Conservation (phyloP, 1,140 invertebrate genomes). For the Leptonema lineaticorne region DNA sequence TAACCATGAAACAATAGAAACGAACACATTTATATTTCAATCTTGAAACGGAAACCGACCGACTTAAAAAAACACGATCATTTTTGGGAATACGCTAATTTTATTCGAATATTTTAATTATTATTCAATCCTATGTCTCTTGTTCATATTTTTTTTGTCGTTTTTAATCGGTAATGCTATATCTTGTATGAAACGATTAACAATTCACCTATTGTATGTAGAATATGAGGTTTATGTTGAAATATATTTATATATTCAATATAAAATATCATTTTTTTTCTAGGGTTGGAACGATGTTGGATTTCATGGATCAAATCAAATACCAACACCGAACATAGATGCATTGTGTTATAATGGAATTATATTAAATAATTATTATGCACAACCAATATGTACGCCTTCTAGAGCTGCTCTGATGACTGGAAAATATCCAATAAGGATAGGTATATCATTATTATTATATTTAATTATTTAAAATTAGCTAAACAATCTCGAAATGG, state of each 20-base stretch:
- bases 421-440: slow-evolving; percentile 74
- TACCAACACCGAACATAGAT: slow-evolving; percentile 78
- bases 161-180: no score
- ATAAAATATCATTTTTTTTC: slow-evolving; percentile 32
- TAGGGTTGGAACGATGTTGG: slow-evolving; percentile 84
- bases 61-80: no score
- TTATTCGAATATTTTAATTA: no score
- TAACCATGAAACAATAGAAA: neutral
- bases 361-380: slow-evolving; percentile 71
- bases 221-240: no score
- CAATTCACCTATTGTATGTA: no score
- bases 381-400: slow-evolving; percentile 68
- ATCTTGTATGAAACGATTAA: no score
- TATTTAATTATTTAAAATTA: neutral
- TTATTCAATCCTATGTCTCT: no score
- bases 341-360: slow-evolving; percentile 72
- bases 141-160: no score
- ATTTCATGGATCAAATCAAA: slow-evolving; percentile 77
- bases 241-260: neutral
- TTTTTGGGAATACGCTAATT: no score
- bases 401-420: slow-evolving; percentile 71
- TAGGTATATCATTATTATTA: slow-evolving; percentile 51
- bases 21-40: no score
- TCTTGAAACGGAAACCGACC: no score
- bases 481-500: neutral